These are phyloP conservation scores for Leiothrix lutea DNA, from an alignment of 2,113 vertebrate genomes.

Conservation along the genomic window DNA sequence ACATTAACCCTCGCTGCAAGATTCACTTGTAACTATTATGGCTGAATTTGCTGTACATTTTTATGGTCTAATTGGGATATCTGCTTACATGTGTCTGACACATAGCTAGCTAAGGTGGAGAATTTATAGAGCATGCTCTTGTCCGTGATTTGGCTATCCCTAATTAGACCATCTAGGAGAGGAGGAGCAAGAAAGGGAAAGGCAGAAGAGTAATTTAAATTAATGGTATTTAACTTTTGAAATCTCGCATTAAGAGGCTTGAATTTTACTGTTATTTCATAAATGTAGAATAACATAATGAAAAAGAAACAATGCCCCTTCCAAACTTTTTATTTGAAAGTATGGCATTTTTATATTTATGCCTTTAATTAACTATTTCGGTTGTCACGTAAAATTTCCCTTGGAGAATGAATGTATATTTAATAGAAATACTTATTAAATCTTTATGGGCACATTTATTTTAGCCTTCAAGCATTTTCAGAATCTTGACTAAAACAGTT, in stretches of 20 bases:
- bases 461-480: not conserved
- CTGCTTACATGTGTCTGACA: not conserved
- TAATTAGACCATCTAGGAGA: not conserved
- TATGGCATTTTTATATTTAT: not conserved
- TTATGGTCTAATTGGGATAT: not conserved
- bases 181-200: not conserved
- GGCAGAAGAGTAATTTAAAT: not conserved
- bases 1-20: not conserved
- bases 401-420: not conserved
- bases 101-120: not conserved
- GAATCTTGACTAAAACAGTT: not conserved
- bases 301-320: not conserved
- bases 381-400: not conserved
- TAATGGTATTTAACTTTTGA: not conserved
- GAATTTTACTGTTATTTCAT: not conserved
- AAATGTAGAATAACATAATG: not conserved
- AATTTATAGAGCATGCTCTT: not conserved
- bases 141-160: not conserved
- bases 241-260: not conserved
- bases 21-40: not conserved
- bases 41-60: not conserved
- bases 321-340: not conserved
- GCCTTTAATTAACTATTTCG: not conserved
- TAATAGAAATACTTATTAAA: not conserved
- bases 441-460: not conserved